Base-by-base conservation (phyloP, 23 tunicate genomes). In the Aplidium turbinatum region DNA sequence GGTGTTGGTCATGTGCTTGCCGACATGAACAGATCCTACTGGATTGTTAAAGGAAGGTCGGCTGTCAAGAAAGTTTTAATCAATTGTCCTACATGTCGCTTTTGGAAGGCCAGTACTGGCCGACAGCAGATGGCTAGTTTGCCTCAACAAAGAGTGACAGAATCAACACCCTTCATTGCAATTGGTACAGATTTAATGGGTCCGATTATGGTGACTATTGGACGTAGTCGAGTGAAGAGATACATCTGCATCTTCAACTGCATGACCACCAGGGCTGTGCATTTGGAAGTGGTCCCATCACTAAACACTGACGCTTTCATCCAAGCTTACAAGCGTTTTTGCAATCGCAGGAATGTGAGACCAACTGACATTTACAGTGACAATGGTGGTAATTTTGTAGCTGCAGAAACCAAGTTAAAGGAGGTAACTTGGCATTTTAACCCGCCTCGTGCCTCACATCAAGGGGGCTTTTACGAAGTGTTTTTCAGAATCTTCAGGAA, bases 141-240 rank as follows among this genome's bases (percentile, higher is more conserved):
- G 35, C 66, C 78, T 19, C 13, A 20, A 0, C 24, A 26, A 4
- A 35, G 78, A n/a, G 78, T 72, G 35, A 72, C 18, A 13, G 25
- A 63, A 20, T 53, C 54, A 3, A 29, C 22, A 31, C 60, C 53
- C 3, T 67, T 67, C 54, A 67, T 46, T 6, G n/a, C 28, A 33
- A n/a, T 13, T 31, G 71, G 71, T 16, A 6, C 35, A 0, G 70
- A 60, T 38, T 63, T 38, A 29, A 27, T 58, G 22, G 83, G 83
- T 0, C 83, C 83, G 2, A 2, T 78, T 16, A n/a, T 68, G 77
- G n/a, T 40, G 11, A 77, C 67, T 25, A 23, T 68, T 36, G 82
- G 82, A 16, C 76, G 82, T 4, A 77, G 76, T 39, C 35, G 42
- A 11, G 35, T 19, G n/a, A 66, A 77, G 67, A 76, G 82, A 1